phyloP scores from a whole-genome alignment of 2,797 vertebrate species.

The Macrochelys suwanniensis region DNA sequence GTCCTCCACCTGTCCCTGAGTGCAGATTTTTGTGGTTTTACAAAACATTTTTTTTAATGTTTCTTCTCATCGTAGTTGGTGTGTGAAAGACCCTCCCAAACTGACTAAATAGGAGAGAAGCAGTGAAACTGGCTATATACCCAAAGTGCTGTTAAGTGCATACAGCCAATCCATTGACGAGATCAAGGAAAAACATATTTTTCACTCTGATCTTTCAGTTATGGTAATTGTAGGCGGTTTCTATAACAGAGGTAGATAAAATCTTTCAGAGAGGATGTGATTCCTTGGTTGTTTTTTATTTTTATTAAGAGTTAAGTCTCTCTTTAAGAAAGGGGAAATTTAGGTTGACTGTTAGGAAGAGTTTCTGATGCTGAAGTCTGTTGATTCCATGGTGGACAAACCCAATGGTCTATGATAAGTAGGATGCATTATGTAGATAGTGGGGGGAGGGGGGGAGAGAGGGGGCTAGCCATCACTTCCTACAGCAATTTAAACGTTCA shows the following conservation, averaged over 20 bases:
- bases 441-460: background rate
- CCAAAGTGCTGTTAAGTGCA: background rate
- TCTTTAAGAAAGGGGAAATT: background rate
- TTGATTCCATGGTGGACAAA: background rate
- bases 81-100: background rate
- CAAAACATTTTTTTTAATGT: background rate
- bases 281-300: slow-evolving; percentile 10
- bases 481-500: background rate
- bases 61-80: background rate
- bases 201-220: slow-evolving; percentile 40
- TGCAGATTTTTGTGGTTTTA: background rate
- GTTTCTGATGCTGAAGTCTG: background rate
- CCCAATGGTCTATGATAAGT: background rate
- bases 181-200: slow-evolving; percentile 37
- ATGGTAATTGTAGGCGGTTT: slow-evolving; percentile 52
- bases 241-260: slow-evolving; percentile 66
- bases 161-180: background rate
- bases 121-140: background rate
- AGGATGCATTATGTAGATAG: background rate
- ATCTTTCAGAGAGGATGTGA: slow-evolving; percentile 39
- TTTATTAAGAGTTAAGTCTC: background rate
- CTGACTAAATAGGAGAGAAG: background rate
- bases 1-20: background rate
- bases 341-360: accelerated
- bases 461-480: background rate